phyloP scores from a whole-genome alignment of 2,888 invertebrate genomes.

The Proisotoma minuta region DNA sequence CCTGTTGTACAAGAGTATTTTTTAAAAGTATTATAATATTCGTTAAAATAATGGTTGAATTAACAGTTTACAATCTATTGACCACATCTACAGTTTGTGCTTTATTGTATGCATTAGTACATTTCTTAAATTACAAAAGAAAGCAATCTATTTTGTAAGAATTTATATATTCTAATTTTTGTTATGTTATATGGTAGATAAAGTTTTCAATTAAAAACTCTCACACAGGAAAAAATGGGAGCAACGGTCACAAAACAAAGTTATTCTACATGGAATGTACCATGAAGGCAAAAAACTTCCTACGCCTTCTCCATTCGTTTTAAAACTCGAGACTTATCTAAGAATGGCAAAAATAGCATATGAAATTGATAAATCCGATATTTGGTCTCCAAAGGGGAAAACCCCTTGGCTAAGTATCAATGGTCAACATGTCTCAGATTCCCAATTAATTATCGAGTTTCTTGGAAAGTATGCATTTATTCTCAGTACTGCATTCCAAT shows the following conservation, averaged over 20 bases:
- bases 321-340: constrained; percentile 52
- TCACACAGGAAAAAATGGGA: constrained; percentile 14
- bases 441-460: constrained; percentile 36
- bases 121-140: neutral
- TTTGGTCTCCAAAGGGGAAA: constrained; percentile 38
- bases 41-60: too few species aligned
- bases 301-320: constrained; percentile 51
- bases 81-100: neutral
- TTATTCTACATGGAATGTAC: constrained; percentile 25
- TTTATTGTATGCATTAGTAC: neutral
- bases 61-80: neutral
- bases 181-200: neutral
- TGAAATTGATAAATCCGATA: constrained; percentile 36
- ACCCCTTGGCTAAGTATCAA: constrained; percentile 38
- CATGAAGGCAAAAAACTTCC: constrained; percentile 49
- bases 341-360: constrained; percentile 51
- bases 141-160: neutral
- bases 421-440: constrained; percentile 35
- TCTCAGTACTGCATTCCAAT: neutral
- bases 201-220: neutral
- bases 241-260: constrained; percentile 11
- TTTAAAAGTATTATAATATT: too few species aligned
- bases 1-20: too few species aligned
- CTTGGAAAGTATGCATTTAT: constrained; percentile 29
- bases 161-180: neutral